Evolutionary conservation across 2,797 vertebrate genomes (phyloP).

Genomic region (Calcarius lapponicus): DNA sequence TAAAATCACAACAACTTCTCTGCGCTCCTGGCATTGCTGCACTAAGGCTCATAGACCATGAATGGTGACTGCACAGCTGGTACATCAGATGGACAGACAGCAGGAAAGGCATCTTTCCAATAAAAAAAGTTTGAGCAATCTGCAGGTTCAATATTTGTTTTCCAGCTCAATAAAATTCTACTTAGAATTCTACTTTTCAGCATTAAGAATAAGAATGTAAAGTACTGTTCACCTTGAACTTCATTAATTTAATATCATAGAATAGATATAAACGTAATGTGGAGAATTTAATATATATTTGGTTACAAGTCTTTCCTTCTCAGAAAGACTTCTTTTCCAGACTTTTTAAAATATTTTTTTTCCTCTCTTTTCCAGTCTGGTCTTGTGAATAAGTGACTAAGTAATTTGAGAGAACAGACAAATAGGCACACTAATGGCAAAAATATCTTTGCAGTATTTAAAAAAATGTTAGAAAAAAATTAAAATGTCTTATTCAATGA

Average conservation of each 20-base stretch:
- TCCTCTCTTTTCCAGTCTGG: neutral
- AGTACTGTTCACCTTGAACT: neutral
- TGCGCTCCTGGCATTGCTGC: fast-evolving
- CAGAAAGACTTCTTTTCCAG: neutral
- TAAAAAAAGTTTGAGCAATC: neutral
- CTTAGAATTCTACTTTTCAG: neutral
- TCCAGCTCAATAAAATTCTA: neutral
- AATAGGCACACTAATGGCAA: neutral
- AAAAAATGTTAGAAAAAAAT: neutral
- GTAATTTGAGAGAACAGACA: neutral
- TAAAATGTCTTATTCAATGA: neutral
- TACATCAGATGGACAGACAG: neutral
- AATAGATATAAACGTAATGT: neutral
- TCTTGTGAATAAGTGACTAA: neutral
- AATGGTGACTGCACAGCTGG: neutral
- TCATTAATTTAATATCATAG: neutral
- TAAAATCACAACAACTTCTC: neutral
- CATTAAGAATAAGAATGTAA: neutral
- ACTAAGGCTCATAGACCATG: neutral
- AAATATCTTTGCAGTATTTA: neutral
- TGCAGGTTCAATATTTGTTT: neutral
- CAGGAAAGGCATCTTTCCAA: neutral
- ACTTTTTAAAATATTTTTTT: neutral
- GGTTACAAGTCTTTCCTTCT: neutral
- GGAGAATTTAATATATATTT: neutral